phyloP scores from a whole-genome alignment of 2,113 vertebrate genomes.

The Centrocercus urophasianus region DNA sequence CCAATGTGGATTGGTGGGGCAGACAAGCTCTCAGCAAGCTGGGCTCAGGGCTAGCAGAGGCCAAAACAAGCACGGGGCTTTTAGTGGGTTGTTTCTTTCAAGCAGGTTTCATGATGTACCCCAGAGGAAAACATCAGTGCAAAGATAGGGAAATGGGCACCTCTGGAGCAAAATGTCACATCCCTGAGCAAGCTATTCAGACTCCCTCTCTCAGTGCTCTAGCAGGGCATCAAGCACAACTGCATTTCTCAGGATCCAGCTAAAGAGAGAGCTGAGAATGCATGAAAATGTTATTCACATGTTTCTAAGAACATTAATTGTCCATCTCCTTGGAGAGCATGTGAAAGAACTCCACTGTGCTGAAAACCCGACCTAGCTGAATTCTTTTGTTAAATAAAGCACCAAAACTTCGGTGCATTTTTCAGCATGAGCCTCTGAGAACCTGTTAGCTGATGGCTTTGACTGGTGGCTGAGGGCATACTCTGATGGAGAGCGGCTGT shows the following conservation, averaged over 20 bases:
- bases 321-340: neutral
- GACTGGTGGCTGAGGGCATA: neutral
- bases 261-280: neutral
- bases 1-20: neutral
- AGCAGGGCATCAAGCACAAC: neutral
- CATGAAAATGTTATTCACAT: neutral
- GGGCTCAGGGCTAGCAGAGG: neutral
- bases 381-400: neutral
- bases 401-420: neutral
- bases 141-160: neutral
- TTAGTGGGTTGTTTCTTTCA: neutral
- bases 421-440: neutral
- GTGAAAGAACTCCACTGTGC: neutral
- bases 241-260: neutral
- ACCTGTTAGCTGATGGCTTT: neutral
- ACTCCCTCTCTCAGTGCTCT: neutral
- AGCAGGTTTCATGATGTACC: neutral
- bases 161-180: neutral
- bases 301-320: neutral
- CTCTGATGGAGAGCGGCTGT: fast-evolving
- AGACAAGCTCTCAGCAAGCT: neutral
- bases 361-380: neutral
- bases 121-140: neutral
- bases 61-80: neutral
- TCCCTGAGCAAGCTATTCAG: neutral